phyloP scores from a whole-genome alignment of 1,140 invertebrate species.

The Ostrea denselamellosa region DNA sequence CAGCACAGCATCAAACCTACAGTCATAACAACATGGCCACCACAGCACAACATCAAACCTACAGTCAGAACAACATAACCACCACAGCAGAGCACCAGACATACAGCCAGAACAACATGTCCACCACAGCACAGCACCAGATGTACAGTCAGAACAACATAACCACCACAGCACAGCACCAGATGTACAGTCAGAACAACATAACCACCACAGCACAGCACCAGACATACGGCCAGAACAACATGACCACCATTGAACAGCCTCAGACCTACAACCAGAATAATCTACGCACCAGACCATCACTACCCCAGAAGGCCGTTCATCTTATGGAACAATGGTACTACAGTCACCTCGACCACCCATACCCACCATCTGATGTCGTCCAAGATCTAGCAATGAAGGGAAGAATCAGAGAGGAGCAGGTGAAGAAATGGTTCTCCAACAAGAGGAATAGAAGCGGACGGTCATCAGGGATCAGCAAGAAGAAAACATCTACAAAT shows the following conservation, averaged over 20 bases:
- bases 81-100: background rate
- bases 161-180: background rate
- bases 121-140: slow-evolving; percentile 49
- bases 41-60: too few relatives aligned
- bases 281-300: slow-evolving; percentile 47
- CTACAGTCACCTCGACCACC: slow-evolving; percentile 58
- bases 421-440: slow-evolving; percentile 70
- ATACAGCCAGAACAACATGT: background rate
- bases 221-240: too few relatives aligned
- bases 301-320: slow-evolving; percentile 57
- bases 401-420: slow-evolving; percentile 61
- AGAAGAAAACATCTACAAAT: background rate
- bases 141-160: background rate
- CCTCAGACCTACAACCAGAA: background rate
- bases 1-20: background rate
- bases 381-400: slow-evolving; percentile 54
- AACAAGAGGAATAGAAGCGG: slow-evolving; percentile 62
- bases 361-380: slow-evolving; percentile 57
- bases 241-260: background rate
- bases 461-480: background rate
- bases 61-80: background rate
- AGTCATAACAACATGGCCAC: background rate
- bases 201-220: background rate
- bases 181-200: background rate
- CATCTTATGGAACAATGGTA: slow-evolving; percentile 65